Conservation (phyloP, 2,113 vertebrate genomes). For the Tetraodon nigroviridis region DNA sequence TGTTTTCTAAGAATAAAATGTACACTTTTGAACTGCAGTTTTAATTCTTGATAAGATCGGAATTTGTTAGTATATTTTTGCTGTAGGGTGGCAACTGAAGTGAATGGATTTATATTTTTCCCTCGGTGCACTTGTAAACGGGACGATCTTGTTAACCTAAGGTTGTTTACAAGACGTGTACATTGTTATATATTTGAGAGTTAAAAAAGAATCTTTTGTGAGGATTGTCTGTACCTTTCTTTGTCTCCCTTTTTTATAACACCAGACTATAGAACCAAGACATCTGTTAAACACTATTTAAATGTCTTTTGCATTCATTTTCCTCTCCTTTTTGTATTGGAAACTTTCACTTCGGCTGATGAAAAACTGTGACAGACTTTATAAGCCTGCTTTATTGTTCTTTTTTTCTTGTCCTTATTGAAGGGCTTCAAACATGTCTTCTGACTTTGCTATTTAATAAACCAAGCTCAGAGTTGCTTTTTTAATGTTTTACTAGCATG, state of each 20-base stretch:
- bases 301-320: conserved; percentile 83
- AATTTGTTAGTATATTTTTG: conserved; percentile 35
- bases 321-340: conserved; percentile 83
- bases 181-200: conserved; percentile 85
- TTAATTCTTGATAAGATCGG: conserved; percentile 41
- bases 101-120: no score
- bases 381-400: conserved; percentile 97
- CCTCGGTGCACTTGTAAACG: conserved; percentile 80
- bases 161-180: conserved; percentile 94
- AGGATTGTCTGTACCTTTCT: conserved; percentile 36
- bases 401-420: conserved; percentile 83
- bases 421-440: conserved; percentile 82
- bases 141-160: conserved; percentile 72
- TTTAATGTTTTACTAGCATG: conserved; percentile 20
- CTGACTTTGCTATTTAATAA: conserved; percentile 95
- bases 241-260: conserved; percentile 67
- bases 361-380: conserved; percentile 97
- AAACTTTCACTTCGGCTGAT: conserved; percentile 88
- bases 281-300: conserved; percentile 78
- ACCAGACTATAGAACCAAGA: conserved; percentile 66
- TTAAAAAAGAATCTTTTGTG: conserved; percentile 66
- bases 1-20: conserved; percentile 19
- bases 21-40: conserved; percentile 31
- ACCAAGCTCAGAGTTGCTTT: conserved; percentile 73
- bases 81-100: conserved; percentile 5